Conservation (phyloP, 2,888 invertebrate genomes). For the Drosophila greeni region DNA sequence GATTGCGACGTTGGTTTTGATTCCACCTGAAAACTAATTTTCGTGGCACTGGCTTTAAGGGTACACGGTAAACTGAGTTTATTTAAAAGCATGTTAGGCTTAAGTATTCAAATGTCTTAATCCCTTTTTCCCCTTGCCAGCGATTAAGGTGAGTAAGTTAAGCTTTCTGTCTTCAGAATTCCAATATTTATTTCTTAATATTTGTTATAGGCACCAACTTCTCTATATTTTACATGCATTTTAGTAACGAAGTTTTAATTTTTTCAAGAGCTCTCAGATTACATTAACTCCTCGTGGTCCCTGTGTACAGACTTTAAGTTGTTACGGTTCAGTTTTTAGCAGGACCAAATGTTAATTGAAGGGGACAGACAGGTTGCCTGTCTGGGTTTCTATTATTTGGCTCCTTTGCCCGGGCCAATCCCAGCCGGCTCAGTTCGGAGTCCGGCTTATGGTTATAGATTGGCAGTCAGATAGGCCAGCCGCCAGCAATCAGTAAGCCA, state of each 20-base stretch:
- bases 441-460: slow-evolving; percentile 34
- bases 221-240: too few species aligned
- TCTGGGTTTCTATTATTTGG: slow-evolving; percentile 21
- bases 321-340: slow-evolving; percentile 36
- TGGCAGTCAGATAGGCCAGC: slow-evolving; percentile 25
- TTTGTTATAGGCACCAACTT: too few species aligned
- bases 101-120: neutral
- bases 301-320: neutral
- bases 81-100: neutral
- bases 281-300: neutral
- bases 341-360: slow-evolving; percentile 65
- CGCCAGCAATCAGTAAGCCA: slow-evolving; percentile 39
- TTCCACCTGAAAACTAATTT: too few species aligned
- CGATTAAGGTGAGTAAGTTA: too few species aligned
- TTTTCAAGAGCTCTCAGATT: neutral
- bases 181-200: neutral
- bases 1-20: too few species aligned
- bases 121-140: too few species aligned
- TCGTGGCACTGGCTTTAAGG: slow-evolving; percentile 12
- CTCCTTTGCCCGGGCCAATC: slow-evolving; percentile 1
- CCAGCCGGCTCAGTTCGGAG: neutral
- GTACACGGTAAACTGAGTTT: slow-evolving; percentile 6
- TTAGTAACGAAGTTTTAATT: too few species aligned
- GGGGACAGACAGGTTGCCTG: slow-evolving; percentile 18
- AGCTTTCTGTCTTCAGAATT: neutral